Evolutionary conservation across 1,140 invertebrate genomes (phyloP), one percentile per base, ranked within the genome.

Genomic region (Diabrotica virgifera): DNA sequence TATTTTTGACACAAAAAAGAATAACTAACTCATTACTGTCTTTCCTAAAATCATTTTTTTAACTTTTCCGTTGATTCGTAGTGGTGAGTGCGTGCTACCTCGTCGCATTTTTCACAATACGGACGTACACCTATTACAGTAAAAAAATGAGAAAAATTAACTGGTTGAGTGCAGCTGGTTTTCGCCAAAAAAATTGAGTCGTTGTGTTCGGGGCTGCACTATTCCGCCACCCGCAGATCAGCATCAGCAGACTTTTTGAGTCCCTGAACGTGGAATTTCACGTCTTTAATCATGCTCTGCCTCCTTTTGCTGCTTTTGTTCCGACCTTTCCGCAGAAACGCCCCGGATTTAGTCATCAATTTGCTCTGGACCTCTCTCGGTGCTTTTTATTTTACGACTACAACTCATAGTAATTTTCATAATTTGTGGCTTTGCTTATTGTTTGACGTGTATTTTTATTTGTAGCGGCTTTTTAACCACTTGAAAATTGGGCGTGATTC

Each of bases 371-470:
- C n/a, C n/a, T 46, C n/a, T 8, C n/a, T 46, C 40, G 40, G 5
- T 46, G 40, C 5, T 46, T 46, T 46, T n/a, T 46, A 46, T n/a
- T 46, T 46, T 46, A 46, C 40, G 40, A 46, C 40, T n/a, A 46
- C 40, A 46, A 46, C 40, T 46, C 40, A n/a, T n/a, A n/a, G 40
- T 46, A 46, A 46, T 46, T 46, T 46, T 46, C 40, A n/a, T 46
- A 46, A 46, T 46, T 46, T 46, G 40, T 46, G 40, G 40, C 8
- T 46, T 46, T 46, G 40, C 40, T 46, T 46, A 46, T 46, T 46
- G 40, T 46, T 46, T 46, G 40, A 46, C 40, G n/a, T 46, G n/a
- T 46, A 46, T n/a, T 10, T 46, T 46, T 46, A 46, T 46, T 46
- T 46, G 5, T 46, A 46, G 8, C 40, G 40, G 40, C n/a, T 46